Evolutionary conservation across 1,140 invertebrate species (phyloP).

Genomic region (Brachionus asplanchnoidis): DNA sequence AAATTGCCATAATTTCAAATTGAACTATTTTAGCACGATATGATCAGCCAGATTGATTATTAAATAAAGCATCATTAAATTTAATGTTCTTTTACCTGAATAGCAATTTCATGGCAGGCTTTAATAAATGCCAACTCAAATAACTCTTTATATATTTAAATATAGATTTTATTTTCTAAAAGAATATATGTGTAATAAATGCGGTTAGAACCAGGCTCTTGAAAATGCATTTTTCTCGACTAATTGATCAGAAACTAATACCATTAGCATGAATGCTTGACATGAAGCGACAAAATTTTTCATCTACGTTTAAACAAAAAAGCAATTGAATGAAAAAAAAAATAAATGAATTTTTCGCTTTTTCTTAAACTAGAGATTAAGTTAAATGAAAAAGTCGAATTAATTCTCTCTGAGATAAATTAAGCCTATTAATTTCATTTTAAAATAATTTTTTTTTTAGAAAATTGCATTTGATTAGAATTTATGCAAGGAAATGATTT

Average conservation of each 20-base stretch:
- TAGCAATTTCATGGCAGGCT: background rate
- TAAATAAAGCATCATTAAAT: background rate
- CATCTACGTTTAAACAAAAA: background rate
- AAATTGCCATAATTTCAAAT: background rate
- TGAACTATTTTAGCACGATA: background rate
- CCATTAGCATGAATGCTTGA: background rate
- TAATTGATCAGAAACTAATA: slow-evolving; percentile 4
- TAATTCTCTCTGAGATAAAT: background rate
- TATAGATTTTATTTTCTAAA: background rate
- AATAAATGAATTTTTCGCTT: background rate
- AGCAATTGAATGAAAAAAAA: background rate
- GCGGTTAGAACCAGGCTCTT: background rate
- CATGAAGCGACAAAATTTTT: background rate
- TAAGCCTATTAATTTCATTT: background rate
- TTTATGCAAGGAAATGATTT: background rate
- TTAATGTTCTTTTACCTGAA: background rate
- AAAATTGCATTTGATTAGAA: background rate
- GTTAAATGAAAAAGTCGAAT: background rate
- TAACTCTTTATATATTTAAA: background rate
- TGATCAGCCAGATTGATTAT: background rate
- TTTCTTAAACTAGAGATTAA: background rate
- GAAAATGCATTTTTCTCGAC: background rate
- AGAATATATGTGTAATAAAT: background rate
- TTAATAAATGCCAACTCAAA: background rate
- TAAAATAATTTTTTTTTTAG: background rate